A percentile compares a stretch with the other conserved stretches of the same genome.
Evolutionary conservation across 1,140 invertebrate genomes (phyloP).

Genomic region (Drosophila ogumai): DNA sequence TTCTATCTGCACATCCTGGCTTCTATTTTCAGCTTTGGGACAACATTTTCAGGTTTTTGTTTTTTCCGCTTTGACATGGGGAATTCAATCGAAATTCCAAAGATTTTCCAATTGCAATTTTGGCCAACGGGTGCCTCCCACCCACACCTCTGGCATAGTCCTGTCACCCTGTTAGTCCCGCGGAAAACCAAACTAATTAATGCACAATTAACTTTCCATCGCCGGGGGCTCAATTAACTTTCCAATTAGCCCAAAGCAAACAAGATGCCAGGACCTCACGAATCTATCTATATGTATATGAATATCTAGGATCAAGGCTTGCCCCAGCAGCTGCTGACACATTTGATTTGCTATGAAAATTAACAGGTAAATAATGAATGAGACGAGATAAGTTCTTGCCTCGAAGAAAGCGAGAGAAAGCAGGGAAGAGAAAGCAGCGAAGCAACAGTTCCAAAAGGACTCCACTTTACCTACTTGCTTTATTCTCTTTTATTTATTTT

Average conservation of each 20-base stretch:
- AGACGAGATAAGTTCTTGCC: conserved; percentile 33
- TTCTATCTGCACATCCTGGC: conserved; percentile 1
- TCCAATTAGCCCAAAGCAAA: conserved; percentile 46
- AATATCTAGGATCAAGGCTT: conserved; percentile 17
- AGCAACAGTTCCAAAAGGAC: conserved; percentile 52
- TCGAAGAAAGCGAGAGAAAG: not conserved
- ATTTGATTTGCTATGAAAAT: conserved; percentile 55
- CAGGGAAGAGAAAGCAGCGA: conserved; percentile 18
- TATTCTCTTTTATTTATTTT: conserved; percentile 1
- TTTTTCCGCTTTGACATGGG: conserved; percentile 31
- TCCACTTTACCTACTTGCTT: conserved; percentile 32
- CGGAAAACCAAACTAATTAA: conserved; percentile 31
- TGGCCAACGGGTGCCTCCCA: conserved; percentile 1
- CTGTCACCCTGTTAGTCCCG: too few relatives aligned
- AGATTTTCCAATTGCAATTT: conserved; percentile 60
- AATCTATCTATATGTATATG: conserved; percentile 10
- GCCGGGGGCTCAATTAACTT: conserved; percentile 37
- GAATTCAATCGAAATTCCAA: conserved; percentile 71
- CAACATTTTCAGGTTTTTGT: conserved; percentile 26
- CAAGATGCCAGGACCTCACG: conserved; percentile 16
- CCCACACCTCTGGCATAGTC: not conserved
- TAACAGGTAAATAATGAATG: conserved; percentile 44
- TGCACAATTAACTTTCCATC: conserved; percentile 30
- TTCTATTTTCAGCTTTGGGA: conserved; percentile 6
- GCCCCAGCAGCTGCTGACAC: conserved; percentile 36